phyloP scores from a whole-genome alignment of 2,113 vertebrate species.

The Gorsachius goisagi region DNA sequence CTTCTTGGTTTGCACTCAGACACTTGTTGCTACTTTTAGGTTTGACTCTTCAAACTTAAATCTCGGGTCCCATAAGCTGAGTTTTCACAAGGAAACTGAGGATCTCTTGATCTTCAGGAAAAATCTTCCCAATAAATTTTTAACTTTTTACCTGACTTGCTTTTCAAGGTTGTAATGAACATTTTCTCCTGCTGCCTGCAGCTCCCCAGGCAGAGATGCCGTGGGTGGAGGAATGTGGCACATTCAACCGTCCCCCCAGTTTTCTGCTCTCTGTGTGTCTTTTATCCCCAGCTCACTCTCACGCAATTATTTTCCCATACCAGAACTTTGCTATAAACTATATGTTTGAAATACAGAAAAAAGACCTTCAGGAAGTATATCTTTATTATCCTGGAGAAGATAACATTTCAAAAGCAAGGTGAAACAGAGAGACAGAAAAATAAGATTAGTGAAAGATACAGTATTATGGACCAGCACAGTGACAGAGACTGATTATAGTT shows the following conservation, averaged over 20 bases:
- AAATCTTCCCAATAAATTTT: background rate
- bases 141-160: background rate
- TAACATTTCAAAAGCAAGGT: background rate
- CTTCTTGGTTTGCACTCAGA: background rate
- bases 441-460: constrained; percentile 26
- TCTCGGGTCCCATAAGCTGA: background rate
- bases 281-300: background rate
- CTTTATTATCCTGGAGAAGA: background rate
- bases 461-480: background rate
- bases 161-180: background rate
- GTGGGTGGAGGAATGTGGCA: background rate
- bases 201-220: background rate
- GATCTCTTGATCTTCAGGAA: background rate
- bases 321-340: background rate
- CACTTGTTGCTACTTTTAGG: background rate
- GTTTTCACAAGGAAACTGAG: background rate
- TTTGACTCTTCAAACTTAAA: background rate
- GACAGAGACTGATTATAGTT: constrained; percentile 19
- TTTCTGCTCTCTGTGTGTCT: background rate
- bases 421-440: background rate
- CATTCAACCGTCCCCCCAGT: rapidly evolving
- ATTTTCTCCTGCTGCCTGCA: background rate
- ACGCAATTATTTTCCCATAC: background rate
- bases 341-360: background rate
- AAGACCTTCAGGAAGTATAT: background rate